Conservation (phyloP, 2,888 invertebrate genomes). For the Danaus chrysippus region DNA sequence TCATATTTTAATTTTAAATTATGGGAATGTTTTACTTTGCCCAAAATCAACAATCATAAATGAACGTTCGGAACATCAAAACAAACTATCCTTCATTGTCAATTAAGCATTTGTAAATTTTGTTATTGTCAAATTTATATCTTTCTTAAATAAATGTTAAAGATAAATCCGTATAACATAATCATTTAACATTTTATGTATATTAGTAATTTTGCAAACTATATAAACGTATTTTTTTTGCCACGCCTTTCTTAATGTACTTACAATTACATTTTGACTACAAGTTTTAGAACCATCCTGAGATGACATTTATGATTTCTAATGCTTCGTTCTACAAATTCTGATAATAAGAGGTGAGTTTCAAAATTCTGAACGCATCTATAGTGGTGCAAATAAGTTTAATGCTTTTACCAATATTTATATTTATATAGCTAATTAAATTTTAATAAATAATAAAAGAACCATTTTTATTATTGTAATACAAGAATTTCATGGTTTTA, state of each 20-base stretch:
- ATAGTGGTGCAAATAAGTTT: neutral
- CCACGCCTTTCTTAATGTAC: conserved; percentile 25
- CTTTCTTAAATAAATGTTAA: neutral
- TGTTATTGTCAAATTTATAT: conserved; percentile 9
- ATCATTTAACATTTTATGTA: conserved; percentile 4
- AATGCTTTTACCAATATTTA: too few relatives aligned
- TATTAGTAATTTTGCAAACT: conserved; percentile 3
- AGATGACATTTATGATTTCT: conserved; percentile 24
- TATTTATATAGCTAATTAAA: too few relatives aligned
- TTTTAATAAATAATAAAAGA: too few relatives aligned
- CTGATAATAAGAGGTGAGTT: neutral
- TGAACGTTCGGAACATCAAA: conserved; percentile 46
- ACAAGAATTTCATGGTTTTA: too few relatives aligned
- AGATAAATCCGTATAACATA: neutral
- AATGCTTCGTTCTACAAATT: conserved; percentile 4
- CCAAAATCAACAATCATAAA: conserved; percentile 58
- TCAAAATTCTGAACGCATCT: neutral
- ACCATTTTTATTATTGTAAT: too few relatives aligned
- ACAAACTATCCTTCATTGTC: conserved; percentile 32
- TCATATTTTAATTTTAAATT: conserved; percentile 49
- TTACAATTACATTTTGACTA: conserved; percentile 25
- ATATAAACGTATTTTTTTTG: conserved; percentile 17
- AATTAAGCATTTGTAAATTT: conserved; percentile 22
- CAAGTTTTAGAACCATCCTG: conserved; percentile 28
- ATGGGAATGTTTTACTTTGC: conserved; percentile 40